Base-by-base conservation (phyloP, 2,113 vertebrate genomes). In the Microtus oregoni region DNA sequence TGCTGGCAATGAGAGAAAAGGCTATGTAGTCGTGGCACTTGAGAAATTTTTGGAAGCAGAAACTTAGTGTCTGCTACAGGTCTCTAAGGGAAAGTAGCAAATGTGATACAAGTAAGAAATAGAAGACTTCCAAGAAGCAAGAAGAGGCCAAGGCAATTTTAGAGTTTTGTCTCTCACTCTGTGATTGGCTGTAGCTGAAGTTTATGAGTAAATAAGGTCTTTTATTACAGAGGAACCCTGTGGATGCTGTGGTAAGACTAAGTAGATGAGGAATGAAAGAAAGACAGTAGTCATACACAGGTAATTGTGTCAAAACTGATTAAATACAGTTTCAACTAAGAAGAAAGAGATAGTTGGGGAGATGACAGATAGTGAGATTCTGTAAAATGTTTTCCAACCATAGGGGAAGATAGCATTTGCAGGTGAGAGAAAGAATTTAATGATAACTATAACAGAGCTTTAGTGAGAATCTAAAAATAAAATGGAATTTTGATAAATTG, bases 271-370 rank as follows among this genome's bases (percentile, higher is more conserved):
- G 26, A 76, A 47, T 52, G 35, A n/a, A 30, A 90, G 24, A 26
- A 44, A 44, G 17, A 5, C 3, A 73, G 8, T 22, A 30, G 20
- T 68, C 28, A 61, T 7, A 76, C 11, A 9, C 35, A 90, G 30
- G 20, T 12, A 75, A 22, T 9, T 41, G 7, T 1, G 17, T 41
- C 5, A 15, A 61, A 1, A 19, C 1, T 82, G 0, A 3, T 44
- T 70, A 75, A 77, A 61, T 4, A 61, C 1, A 44, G 14, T 1
- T 2, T 13, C 20, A 22, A 1, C 4, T 63, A 44, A 2, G 7
- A 20, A 17, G 4, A 17, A 67, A 24, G 28, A n/a, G 15, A 19
- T 24, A 65, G 30, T 55, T 32, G 7, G 35, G 63, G 22, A 91
- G 3, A 28, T 4, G 55, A 14, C 7, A 68, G 30, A 5, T 76